A percentile compares a stretch with the other conserved stretches of the same genome.
phyloP scores from a whole-genome alignment of 2,797 vertebrate species.

The Sardinella longiceps region DNA sequence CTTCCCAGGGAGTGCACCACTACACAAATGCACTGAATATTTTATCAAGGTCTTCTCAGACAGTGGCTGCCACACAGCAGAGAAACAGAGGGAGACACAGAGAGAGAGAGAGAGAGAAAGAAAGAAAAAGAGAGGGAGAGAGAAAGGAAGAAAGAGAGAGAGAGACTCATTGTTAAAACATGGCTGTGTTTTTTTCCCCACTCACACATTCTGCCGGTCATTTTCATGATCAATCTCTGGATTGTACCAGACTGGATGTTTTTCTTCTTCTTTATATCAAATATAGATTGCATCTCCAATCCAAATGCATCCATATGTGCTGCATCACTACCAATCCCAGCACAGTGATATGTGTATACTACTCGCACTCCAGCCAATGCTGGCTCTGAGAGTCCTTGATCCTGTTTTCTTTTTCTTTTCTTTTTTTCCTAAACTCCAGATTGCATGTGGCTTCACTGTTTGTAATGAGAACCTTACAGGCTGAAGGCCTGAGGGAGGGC shows the following conservation, averaged over 20 bases:
- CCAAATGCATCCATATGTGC: background rate
- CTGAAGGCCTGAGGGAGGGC: background rate
- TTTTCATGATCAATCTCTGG: background rate
- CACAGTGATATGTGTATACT: background rate
- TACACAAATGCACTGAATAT: slow-evolving; percentile 56
- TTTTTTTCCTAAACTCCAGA: background rate
- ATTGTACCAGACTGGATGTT: background rate
- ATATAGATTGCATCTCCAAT: slow-evolving; percentile 2
- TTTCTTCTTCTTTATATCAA: background rate
- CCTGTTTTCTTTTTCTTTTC: background rate
- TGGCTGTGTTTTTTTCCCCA: slow-evolving; percentile 15
- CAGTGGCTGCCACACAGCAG: slow-evolving; percentile 43
- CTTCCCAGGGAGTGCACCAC: slow-evolving; percentile 17
- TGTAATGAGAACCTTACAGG: background rate
- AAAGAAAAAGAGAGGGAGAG: background rate
- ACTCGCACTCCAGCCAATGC: background rate
- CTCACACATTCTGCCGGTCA: slow-evolving; percentile 26
- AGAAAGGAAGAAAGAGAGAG: slow-evolving; percentile 2
- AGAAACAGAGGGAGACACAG: no score
- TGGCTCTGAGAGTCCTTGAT: background rate
- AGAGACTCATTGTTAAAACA: slow-evolving; percentile 28
- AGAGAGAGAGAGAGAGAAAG: slow-evolving; percentile 20
- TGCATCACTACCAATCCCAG: background rate
- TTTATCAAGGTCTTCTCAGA: slow-evolving; percentile 48
- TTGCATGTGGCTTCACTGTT: background rate